Evolutionary conservation across 1,140 invertebrate species (phyloP).

Genomic region (Tetragnatha versicolor): DNA sequence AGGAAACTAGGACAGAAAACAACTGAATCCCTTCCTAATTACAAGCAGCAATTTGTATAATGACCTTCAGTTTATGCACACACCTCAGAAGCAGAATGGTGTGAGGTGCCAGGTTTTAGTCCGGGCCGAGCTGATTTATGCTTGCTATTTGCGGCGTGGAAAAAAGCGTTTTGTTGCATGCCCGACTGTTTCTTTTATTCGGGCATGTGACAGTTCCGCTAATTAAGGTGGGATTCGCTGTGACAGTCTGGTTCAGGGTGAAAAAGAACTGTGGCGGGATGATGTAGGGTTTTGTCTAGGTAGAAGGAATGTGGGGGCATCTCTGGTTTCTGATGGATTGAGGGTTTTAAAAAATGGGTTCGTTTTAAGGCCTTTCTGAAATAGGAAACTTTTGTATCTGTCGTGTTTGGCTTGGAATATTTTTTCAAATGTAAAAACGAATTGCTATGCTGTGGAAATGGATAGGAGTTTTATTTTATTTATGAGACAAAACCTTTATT

Average conservation of each 20-base stretch:
- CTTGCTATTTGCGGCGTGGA: neutral
- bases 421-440: too few relatives aligned
- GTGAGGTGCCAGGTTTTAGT: neutral
- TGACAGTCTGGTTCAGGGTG: neutral
- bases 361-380: too few relatives aligned
- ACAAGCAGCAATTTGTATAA: conserved; percentile 33
- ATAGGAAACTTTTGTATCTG: too few relatives aligned
- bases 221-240: neutral
- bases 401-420: too few relatives aligned
- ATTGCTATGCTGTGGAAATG: too few relatives aligned
- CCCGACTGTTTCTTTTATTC: neutral
- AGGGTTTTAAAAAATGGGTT: too few relatives aligned
- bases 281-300: too few relatives aligned
- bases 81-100: neutral
- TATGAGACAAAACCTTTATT: too few relatives aligned
- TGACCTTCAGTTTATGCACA: conserved; percentile 23
- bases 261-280: too few relatives aligned
- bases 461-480: too few relatives aligned
- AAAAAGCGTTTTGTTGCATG: neutral
- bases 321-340: too few relatives aligned
- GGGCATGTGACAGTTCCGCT: neutral
- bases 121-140: neutral
- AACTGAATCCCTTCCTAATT: conserved; percentile 23
- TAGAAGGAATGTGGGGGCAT: too few relatives aligned
- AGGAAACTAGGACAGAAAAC: neutral